Base-by-base conservation (phyloP, 2,888 invertebrate genomes). In the Micoletzkya japonica region DNA sequence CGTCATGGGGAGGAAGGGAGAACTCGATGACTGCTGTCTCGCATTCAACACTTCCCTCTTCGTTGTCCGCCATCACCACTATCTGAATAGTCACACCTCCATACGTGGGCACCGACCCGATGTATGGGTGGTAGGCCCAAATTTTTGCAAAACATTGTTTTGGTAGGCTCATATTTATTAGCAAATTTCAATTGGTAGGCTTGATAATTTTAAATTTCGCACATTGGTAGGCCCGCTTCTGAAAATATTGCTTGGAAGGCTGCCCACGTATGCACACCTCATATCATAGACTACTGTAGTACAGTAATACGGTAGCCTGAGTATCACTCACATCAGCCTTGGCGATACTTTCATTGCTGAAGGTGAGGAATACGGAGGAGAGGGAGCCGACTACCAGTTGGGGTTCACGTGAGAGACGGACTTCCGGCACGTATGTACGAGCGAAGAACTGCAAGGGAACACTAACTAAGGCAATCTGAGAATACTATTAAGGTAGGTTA, bases 381-480 rank as follows among this genome's bases (percentile, higher is more conserved):
- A 70, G 56, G 56, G 71, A 59, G 30, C 71, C 76, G 4, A 70
- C 63, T 24, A 63, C 58, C 20, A 77, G 34, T 37, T 73, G 67
- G 14, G 77, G 71, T 28, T 71, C 71, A 4, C 80, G 75, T 14
- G 77, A 80, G 24, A 81, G 64, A 17, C 77, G 73, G 17, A 81
- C 73, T 49, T 81, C 81, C 3, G 81, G 81, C 4, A 80, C 74
- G 61, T 73, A 75, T 44, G 76, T 76, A 17, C 77, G 73, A 24
- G 77, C 80, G 52, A 80, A 78, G 10, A 67, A 72, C 81, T 81
- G 69, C 50, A 49, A 57, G 34, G 10, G 32, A 44, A 36, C 4
- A 24, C n/a, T n/a, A n/a, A n/a, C n/a, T n/a, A n/a, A n/a, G n/a
- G n/a, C n/a, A n/a, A n/a, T n/a, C n/a, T n/a, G n/a, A n/a, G n/a